These are phyloP conservation scores for Orthonyx spaldingii DNA, from an alignment of 2,113 vertebrate genomes.

Conservation along the genomic window DNA sequence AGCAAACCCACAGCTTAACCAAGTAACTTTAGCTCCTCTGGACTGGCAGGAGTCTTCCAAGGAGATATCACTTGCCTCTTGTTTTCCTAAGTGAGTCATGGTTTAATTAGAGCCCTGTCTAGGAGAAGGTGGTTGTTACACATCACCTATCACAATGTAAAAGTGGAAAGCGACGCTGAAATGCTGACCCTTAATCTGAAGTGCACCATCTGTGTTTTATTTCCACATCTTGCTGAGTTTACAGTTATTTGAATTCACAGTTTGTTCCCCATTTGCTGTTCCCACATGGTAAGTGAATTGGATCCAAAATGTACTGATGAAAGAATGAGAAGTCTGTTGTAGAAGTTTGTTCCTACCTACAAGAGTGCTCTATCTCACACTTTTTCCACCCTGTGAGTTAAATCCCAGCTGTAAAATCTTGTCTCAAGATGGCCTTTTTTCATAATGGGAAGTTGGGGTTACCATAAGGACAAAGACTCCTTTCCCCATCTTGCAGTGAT, in stretches of 20 bases:
- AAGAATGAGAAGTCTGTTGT: constrained; percentile 41
- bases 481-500: neutral
- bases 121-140: constrained; percentile 30
- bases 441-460: constrained; percentile 19
- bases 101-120: neutral
- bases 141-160: constrained; percentile 29
- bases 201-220: constrained; percentile 57
- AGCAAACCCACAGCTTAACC: neutral
- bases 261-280: constrained; percentile 60
- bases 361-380: neutral
- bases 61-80: neutral
- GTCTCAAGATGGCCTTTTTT: neutral
- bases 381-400: neutral
- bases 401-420: constrained; percentile 34
- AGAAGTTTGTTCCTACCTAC: constrained; percentile 39
- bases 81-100: constrained; percentile 37
- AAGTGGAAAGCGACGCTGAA: constrained; percentile 26
- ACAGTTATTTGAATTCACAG: constrained; percentile 61
- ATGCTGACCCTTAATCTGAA: constrained; percentile 36
- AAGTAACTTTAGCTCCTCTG: neutral
- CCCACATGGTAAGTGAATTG: constrained; percentile 63
- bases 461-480: neutral
- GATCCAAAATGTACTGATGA: constrained; percentile 46
- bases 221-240: constrained; percentile 65
- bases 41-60: neutral